Evolutionary conservation across 1,140 invertebrate species (phyloP).

Genomic region (Drosophila biarmipes): DNA sequence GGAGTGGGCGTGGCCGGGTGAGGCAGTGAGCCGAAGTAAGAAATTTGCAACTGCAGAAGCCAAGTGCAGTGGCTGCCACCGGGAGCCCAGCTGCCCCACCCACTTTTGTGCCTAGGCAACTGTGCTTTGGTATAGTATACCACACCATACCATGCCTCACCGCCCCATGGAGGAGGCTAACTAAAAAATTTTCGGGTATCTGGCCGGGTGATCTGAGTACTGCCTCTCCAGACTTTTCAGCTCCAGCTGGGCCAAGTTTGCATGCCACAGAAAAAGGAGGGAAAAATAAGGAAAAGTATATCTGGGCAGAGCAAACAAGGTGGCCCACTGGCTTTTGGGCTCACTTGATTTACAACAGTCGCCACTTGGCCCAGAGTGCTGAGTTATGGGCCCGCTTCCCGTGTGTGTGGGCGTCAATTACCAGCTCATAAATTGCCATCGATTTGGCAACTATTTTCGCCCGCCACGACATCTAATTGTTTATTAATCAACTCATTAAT

Average conservation of each 20-base stretch:
- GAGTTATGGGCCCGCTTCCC: conserved; percentile 39
- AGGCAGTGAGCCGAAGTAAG: conserved; percentile 32
- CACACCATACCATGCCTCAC: not conserved
- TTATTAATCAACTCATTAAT: conserved; percentile 73
- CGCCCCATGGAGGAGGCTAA: conserved; percentile 6
- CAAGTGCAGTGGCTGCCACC: conserved; percentile 67
- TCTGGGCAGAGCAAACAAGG: conserved; percentile 35
- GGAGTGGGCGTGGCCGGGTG: conserved; percentile 50
- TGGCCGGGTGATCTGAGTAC: conserved; percentile 40
- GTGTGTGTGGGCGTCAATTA: conserved; percentile 64
- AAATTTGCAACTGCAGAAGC: conserved; percentile 69
- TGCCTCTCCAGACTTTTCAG: conserved; percentile 13
- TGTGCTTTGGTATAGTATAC: not conserved
- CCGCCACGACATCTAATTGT: conserved; percentile 48
- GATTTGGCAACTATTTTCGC: conserved; percentile 38
- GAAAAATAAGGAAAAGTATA: conserved; percentile 1
- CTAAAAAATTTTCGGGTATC: conserved; percentile 54
- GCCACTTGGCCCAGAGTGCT: conserved; percentile 41
- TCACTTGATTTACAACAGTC: conserved; percentile 63
- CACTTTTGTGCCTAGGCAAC: conserved; percentile 44
- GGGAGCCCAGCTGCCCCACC: conserved; percentile 52
- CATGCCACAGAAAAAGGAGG: conserved; percentile 40
- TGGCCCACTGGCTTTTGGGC: conserved; percentile 23
- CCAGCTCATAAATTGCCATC: conserved; percentile 58
- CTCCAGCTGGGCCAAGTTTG: conserved; percentile 49